A percentile compares a stretch with the other conserved stretches of the same genome.
Evolutionary conservation across 2,797 vertebrate species (phyloP).

Genomic region (Aulostomus chinensis): DNA sequence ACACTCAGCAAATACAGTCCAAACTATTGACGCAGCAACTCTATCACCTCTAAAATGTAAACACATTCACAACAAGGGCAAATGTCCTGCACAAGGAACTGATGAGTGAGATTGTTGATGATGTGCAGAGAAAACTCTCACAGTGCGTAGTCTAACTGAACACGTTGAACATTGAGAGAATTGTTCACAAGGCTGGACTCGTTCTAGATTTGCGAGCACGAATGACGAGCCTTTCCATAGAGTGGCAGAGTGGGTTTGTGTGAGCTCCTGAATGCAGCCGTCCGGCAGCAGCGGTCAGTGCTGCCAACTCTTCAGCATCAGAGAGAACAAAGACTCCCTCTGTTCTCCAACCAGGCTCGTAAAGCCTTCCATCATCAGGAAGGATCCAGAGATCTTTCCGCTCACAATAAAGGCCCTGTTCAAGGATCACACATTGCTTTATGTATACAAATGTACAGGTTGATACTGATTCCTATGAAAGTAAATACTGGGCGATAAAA

Average conservation of each 20-base stretch:
- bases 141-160: background rate
- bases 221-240: conserved; percentile 4
- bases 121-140: background rate
- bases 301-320: conserved; percentile 24
- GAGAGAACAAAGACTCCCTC: conserved; percentile 43
- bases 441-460: too few relatives aligned
- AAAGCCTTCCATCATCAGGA: too few relatives aligned
- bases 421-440: too few relatives aligned
- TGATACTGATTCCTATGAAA: too few relatives aligned
- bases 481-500: too few relatives aligned
- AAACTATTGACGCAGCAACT: too few relatives aligned
- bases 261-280: conserved; percentile 3
- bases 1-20: too few relatives aligned
- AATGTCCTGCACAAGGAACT: background rate
- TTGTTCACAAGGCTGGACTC: background rate
- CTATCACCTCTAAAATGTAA: too few relatives aligned
- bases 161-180: too few relatives aligned
- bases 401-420: too few relatives aligned
- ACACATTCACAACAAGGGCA: background rate
- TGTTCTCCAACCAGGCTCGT: conserved; percentile 23
- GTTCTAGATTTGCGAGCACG: background rate
- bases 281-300: background rate
- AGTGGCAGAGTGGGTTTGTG: conserved; percentile 12
- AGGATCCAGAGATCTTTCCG: too few relatives aligned
- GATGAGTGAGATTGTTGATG: background rate